These are phyloP conservation scores for Ceyx melanurus DNA, from an alignment of 2,113 vertebrate genomes.

Conservation along the genomic window DNA sequence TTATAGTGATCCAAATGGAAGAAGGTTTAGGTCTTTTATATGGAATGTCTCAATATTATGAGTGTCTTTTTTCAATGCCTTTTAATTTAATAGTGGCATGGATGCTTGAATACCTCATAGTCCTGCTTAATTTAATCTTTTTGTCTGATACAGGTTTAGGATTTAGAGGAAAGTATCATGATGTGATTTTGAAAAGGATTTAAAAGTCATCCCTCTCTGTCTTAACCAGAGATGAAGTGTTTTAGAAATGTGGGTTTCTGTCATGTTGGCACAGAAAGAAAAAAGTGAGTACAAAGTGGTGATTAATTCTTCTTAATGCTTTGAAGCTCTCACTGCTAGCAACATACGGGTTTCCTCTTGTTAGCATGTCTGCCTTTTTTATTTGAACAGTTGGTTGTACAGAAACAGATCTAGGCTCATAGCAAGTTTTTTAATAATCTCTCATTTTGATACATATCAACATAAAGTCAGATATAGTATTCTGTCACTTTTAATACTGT, in stretches of 20 bases:
- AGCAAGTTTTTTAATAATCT: not conserved
- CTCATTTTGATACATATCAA: not conserved
- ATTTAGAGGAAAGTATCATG: not conserved
- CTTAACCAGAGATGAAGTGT: not conserved
- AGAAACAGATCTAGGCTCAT: not conserved
- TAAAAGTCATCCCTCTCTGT: not conserved
- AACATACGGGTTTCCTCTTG: not conserved
- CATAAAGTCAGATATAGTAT: not conserved
- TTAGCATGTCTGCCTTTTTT: not conserved
- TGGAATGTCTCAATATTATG: not conserved
- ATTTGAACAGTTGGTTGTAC: conserved; percentile 6
- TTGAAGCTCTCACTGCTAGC: not conserved
- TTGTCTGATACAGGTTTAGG: not conserved
- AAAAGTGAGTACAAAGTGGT: not conserved
- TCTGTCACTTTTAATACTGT: not conserved
- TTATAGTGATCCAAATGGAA: not conserved
- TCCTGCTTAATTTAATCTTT: not conserved
- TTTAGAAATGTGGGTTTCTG: conserved; percentile 1
- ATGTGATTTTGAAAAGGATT: conserved; percentile 5
- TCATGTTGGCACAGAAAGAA: not conserved
- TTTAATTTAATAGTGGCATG: not conserved
- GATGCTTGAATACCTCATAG: not conserved
- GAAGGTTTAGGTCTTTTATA: not conserved
- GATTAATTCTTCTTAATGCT: conserved; percentile 39
- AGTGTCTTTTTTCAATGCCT: not conserved